These are phyloP conservation scores for Noctua janthina DNA, from an alignment of 2,888 invertebrate species.

Conservation along the genomic window DNA sequence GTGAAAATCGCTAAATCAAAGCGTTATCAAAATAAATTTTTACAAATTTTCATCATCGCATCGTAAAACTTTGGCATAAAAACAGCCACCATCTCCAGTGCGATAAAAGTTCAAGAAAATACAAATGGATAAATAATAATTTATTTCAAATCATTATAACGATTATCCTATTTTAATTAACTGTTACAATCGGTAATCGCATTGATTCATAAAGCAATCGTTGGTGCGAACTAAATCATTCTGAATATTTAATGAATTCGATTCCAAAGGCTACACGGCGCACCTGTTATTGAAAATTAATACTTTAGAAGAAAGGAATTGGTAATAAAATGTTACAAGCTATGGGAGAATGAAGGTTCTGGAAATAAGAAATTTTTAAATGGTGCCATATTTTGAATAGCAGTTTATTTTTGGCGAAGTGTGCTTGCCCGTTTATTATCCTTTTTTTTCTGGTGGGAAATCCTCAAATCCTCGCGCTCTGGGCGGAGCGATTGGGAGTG, in stretches of 20 bases:
- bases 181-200: slow-evolving; percentile 34
- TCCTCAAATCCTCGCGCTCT: too few species aligned
- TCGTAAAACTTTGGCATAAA: too few species aligned
- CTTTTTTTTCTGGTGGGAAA: too few species aligned
- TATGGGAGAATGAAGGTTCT: slow-evolving; percentile 1
- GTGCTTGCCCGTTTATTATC: not conserved
- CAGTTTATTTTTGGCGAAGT: not conserved
- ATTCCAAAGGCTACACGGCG: slow-evolving; percentile 68
- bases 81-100: not conserved
- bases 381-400: not conserved
- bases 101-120: not conserved
- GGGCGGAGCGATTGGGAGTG: too few species aligned
- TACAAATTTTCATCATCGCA: too few species aligned
- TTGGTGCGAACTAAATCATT: slow-evolving; percentile 61
- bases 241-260: slow-evolving; percentile 71
- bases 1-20: too few species aligned
- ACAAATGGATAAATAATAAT: not conserved
- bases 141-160: not conserved
- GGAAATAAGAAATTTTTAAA: not conserved
- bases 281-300: slow-evolving; percentile 80
- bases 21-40: too few species aligned
- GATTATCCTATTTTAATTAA: slow-evolving; percentile 33
- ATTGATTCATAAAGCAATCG: slow-evolving; percentile 58
- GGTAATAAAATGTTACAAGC: slow-evolving; percentile 59
- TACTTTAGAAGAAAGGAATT: slow-evolving; percentile 73